Conservation (phyloP, 1,140 invertebrate genomes). For the Archegozetes longisetosus region DNA sequence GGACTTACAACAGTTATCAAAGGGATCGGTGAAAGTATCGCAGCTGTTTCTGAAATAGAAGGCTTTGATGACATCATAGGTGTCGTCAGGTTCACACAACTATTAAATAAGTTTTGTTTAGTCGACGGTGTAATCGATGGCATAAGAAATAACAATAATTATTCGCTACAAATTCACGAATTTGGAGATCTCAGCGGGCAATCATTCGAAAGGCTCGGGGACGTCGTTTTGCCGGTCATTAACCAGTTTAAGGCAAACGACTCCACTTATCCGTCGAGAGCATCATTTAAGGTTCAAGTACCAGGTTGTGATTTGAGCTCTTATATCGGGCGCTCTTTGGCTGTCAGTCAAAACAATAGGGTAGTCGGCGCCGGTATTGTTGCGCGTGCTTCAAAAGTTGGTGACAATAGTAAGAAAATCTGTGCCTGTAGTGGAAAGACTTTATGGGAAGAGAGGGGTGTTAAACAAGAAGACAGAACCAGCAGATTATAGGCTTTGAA, state of each 20-base stretch:
- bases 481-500: not conserved
- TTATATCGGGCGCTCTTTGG: conserved; percentile 14
- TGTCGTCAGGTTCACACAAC: conserved; percentile 15
- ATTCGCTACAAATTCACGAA: conserved; percentile 17
- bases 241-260: not conserved
- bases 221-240: not conserved
- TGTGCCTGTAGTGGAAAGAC: conserved; percentile 18
- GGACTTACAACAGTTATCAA: conserved; percentile 13
- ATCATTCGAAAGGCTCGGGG: conserved; percentile 7
- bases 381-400: conserved; percentile 15
- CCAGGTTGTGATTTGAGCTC: conserved; percentile 11
- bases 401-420: conserved; percentile 15
- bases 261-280: not conserved
- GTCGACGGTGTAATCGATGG: conserved; percentile 18
- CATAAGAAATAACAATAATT: conserved; percentile 1
- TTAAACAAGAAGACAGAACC: conserved; percentile 3
- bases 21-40: conserved; percentile 7
- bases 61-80: conserved; percentile 9
- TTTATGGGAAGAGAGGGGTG: conserved; percentile 17
- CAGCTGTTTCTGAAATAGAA: conserved; percentile 11
- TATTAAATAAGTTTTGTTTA: conserved; percentile 7
- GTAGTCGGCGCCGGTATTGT: conserved; percentile 15
- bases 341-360: not conserved
- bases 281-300: conserved; percentile 8
- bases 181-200: conserved; percentile 20